Base-by-base conservation (phyloP, 1,140 invertebrate genomes). In the Maniola jurtina region DNA sequence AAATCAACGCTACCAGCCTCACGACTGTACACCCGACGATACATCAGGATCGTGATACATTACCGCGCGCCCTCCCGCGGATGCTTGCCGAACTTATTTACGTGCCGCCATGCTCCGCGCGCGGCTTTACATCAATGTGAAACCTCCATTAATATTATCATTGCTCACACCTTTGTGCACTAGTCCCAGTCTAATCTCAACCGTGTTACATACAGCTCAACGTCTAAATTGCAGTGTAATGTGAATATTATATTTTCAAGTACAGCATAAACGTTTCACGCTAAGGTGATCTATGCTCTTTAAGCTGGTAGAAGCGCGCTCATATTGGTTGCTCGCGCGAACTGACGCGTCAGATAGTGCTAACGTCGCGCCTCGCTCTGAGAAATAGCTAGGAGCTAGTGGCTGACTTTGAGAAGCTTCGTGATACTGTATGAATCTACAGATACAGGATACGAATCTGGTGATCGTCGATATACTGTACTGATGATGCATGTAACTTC, bases 191-290 rank as follows among this genome's bases (percentile, higher is more conserved):
- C 8, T 0, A 59, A 58, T 6, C 8, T 52, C 10, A 40, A 50
- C 42, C 13, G 0, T 58, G 25, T 5, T 10, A 13, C 10, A 3
- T 9, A n/a, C 5, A 13, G 1, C 7, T 15, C 52, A 65, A 15
- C 50, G 63, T 59, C 11, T 8, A 57, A 15, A 56, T 36, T 64
- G 3, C 13, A 9, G n/a, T 6, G 8, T 10, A 6, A n/a, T 4
- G n/a, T 25, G 0, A 35, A 13, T 25, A 16, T 6, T 33, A 9
- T 38, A 52, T 25, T 36, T 52, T 16, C 25, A 59, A 58, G 55
- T 42, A 59, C 45, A 66, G 71, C 68, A 65, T 63, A 66, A 68
- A 70, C 66, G 71, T 67, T 73, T 73, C 71, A 73, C 71, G 71
- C 68, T 68, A 52, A 35, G 61, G 61, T 73, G 63, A 73, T 73